phyloP scores from a whole-genome alignment of 2,113 vertebrate genomes.

The Cryptotis parvus region DNA sequence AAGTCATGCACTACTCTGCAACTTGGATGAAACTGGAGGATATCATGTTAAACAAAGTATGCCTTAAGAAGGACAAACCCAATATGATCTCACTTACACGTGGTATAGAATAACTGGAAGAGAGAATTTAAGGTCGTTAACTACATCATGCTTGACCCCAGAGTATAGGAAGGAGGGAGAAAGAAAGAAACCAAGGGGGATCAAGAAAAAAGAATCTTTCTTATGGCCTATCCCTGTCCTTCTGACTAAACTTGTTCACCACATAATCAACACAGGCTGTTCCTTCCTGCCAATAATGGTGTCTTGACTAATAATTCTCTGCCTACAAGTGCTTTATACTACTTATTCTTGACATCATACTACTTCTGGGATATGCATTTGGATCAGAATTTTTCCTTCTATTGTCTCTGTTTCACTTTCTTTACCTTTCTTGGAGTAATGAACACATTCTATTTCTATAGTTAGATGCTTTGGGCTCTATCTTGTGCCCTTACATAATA shows the following conservation, averaged over 20 bases:
- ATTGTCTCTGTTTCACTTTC: background rate
- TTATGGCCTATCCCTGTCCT: background rate
- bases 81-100: too few relatives aligned
- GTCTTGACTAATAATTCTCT: background rate
- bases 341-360: background rate
- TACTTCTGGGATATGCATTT: background rate
- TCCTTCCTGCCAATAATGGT: background rate
- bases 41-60: too few relatives aligned
- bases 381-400: background rate
- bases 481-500: background rate
- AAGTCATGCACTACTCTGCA: too few relatives aligned
- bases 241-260: background rate
- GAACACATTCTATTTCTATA: background rate
- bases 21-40: too few relatives aligned
- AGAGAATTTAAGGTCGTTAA: too few relatives aligned
- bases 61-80: too few relatives aligned
- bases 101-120: too few relatives aligned
- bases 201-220: too few relatives aligned
- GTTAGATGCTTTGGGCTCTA: background rate
- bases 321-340: background rate
- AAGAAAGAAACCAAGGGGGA: too few relatives aligned
- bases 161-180: too few relatives aligned
- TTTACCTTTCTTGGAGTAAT: background rate
- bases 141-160: too few relatives aligned
- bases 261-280: background rate